Base-by-base conservation (phyloP, 2,888 invertebrate species). In the Pristionchus fissidentatus region DNA sequence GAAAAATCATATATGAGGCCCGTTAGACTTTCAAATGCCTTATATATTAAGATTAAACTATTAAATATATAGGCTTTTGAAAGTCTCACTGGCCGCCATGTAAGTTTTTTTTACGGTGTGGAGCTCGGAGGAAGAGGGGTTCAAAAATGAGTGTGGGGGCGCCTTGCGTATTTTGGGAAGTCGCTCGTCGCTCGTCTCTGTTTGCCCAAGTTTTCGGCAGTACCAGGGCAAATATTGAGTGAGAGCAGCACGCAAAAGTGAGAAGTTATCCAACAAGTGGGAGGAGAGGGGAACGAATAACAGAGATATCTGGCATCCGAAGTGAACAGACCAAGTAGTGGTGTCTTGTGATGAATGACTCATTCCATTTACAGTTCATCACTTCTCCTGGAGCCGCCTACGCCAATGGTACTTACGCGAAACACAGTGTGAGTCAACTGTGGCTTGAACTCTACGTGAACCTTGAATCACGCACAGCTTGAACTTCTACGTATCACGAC, bases 151-250 rank as follows among this genome's bases (percentile, higher is more conserved):
- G 62, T 66, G 62, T n/a, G n/a, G n/a, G 62, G 62, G 38, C 38
- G 57, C 29, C 29, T n/a, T 3, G 62, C 38, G 26, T 66, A 66
- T 66, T 66, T 38, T 66, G 62, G 62, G 62, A 66, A 66, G 38
- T 38, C 22, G n/a, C n/a, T n/a, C n/a, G n/a, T 66, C 62, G 38
- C 62, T 19, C 62, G 38, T 66, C n/a, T n/a, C 62, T 66, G 38
- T 73, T 73, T 73, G 73, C 73, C 26, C 46, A 73, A 41, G 73
- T 73, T 73, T 66, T 38, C 62, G 43, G 73, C 73, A 73, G 73
- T 73, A 73, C 41, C 73, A 22, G 46, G 29, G 73, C 73, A 73
- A 73, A 73, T 46, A 73, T 26, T 15, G 75, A 75, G 77, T 52
- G 26, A n/a, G 43, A 22, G 13, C 52, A 78, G 77, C 52, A 35